Base-by-base conservation (phyloP, 2,113 vertebrate species). In the Thalassoma bifasciatum region DNA sequence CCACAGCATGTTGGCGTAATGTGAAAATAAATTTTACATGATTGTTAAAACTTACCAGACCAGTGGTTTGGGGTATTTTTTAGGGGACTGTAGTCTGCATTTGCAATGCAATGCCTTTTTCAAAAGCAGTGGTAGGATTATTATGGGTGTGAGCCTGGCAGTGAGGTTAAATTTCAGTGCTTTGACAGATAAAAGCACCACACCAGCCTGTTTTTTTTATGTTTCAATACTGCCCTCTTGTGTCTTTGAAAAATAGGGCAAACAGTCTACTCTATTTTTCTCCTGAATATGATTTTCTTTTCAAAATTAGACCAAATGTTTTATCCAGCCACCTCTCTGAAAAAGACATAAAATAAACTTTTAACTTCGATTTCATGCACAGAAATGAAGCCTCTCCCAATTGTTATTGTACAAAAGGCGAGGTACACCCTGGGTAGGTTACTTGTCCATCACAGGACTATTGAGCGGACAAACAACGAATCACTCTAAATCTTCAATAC, bases 171-270 rank as follows among this genome's bases (percentile, higher is more conserved):
- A 75, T 37, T 56, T 61, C 19, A 53, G 42, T 3, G 38, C n/a
- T 52, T 61, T 75, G 36, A 56, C 30, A 53, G 54, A 44, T 19
- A 24, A 13, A 40, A 46, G 19, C 53, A 13, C 40, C 2, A 46
- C 14, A 5, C 22, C 37, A 10, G 12, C 12, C 7, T 0, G 11
- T 1, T 63, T 76, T 70, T 79, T 71, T 53, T 71, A 71, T 72
- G 83, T 61, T 72, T 90, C 91, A 92, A 93, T 69, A 92, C 91
- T 94, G 93, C 93, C 93, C 86, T 88, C 94, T 93, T 81, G 90
- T 92, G 94, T 63, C 21, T 13, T 8, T 61, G 38, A 17, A 30
- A 74, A 34, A 16, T 17, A 19, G 42, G 65, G 3, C 2, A 22
- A 49, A 23, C n/a, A 17, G 3, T 22, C 9, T 40, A 17, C 14